Base-by-base conservation (phyloP, 2,888 invertebrate genomes). In the Eupeodes luniger region DNA sequence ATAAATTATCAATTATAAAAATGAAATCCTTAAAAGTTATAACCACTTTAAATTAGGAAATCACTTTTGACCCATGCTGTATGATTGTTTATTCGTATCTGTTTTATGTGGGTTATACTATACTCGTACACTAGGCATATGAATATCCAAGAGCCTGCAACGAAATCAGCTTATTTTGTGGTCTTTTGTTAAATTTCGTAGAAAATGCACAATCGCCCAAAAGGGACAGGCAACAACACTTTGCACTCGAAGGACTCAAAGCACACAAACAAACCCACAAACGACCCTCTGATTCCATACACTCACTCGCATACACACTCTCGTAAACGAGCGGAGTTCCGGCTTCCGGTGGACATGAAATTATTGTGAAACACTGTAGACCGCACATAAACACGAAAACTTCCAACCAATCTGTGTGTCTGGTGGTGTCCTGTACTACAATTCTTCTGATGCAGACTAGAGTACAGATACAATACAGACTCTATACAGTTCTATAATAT, bases 151-250 rank as follows among this genome's bases (percentile, higher is more conserved):
- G 19, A 44, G 66, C 77, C 81, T 59, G 51, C 81, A 86, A 86
- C 79, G 70, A 85, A 89, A 89, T 85, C 89, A 81, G 89, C 89
- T 89, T 89, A 89, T 89, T 83, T 83, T 89, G 89, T 89, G 89
- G 89, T 85, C 81, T 81, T 81, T 85, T 78, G 89, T 89, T 89
- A 85, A 81, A 85, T 82, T 89, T 82, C 34, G 81, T 81, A 81
- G 88, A 85, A 89, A 89, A 85, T 89, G 81, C 85, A 85, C 75
- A 85, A 76, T 76, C 76, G 49, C 72, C 85, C 70, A 76, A 85
- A 77, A 81, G 61, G 81, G 88, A 85, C 47, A 53, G 2, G 19
- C 47, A 75, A 47, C 47, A 75, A 62, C 62, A 75, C 61, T 16
- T 40, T 40, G 40, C 11, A 75, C 34, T 16, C 49, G 5, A 62